Evolutionary conservation across 2,888 invertebrate species (phyloP).

Genomic region (Brachypalpus laphriformis): DNA sequence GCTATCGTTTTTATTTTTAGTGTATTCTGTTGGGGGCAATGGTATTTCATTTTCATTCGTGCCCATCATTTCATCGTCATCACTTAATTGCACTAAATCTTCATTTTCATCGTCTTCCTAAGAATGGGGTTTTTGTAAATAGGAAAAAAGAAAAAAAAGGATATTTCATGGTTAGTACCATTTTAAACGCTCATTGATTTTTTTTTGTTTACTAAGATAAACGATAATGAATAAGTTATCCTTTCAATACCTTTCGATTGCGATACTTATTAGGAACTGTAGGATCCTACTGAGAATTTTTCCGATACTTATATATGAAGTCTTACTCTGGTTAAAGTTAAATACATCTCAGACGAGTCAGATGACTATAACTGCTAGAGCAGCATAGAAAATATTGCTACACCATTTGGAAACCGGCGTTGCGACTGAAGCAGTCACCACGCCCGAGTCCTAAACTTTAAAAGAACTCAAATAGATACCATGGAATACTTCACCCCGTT

Average conservation of each 20-base stretch:
- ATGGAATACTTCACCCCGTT: too few species aligned
- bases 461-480: too few species aligned
- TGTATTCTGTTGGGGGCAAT: constrained; percentile 79
- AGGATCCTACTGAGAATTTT: background rate
- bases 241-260: constrained; percentile 9
- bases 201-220: constrained; percentile 55
- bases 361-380: too few species aligned
- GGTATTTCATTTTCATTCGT: constrained; percentile 80
- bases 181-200: constrained; percentile 63
- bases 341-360: too few species aligned
- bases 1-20: constrained; percentile 59
- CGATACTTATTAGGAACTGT: background rate
- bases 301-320: too few species aligned
- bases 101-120: constrained; percentile 83
- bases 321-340: too few species aligned
- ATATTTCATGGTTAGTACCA: constrained; percentile 84
- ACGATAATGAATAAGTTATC: constrained; percentile 52
- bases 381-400: too few species aligned
- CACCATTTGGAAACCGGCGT: too few species aligned
- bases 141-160: constrained; percentile 82
- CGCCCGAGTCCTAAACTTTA: too few species aligned
- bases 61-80: constrained; percentile 78
- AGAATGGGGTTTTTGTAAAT: constrained; percentile 82
- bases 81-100: constrained; percentile 83
- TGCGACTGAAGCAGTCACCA: too few species aligned